Percentiles rank a stretch among this genome's conserved stretches.
Evolutionary conservation across 2,113 vertebrate species (phyloP).

Genomic region (Urocitellus parryii): DNA sequence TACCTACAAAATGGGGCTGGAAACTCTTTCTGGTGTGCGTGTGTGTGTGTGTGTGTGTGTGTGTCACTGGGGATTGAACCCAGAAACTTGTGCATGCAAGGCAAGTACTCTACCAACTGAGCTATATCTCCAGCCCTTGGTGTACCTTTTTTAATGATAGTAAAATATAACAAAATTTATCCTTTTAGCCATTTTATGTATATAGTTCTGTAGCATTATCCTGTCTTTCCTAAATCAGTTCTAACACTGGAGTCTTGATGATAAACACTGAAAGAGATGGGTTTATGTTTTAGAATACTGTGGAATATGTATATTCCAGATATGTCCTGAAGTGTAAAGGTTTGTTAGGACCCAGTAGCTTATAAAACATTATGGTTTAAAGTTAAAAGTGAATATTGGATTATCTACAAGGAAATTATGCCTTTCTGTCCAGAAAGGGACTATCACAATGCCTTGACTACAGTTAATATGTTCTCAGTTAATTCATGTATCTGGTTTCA

Average conservation of each 20-base stretch:
- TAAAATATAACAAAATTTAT: background rate
- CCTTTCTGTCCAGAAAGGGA: background rate
- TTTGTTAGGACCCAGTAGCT: background rate
- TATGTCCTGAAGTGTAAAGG: background rate
- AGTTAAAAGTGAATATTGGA: background rate
- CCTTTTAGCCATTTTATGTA: background rate
- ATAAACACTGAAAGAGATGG: background rate
- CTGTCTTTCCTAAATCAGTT: background rate
- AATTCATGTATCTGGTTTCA: background rate
- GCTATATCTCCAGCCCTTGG: no score
- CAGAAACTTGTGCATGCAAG: no score
- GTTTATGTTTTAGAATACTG: background rate
- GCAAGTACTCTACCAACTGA: no score
- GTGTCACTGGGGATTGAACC: no score
- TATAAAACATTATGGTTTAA: conserved; percentile 3
- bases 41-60: no score
- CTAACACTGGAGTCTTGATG: background rate
- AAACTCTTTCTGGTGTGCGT: background rate
- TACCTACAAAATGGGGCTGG: background rate
- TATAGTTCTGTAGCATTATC: background rate
- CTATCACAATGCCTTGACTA: background rate
- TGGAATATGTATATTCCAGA: background rate
- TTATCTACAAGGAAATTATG: background rate
- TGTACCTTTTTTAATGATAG: background rate
- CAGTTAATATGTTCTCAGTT: background rate